Conservation (phyloP, 2,797 vertebrate species). For the Jordanella pulchra region DNA sequence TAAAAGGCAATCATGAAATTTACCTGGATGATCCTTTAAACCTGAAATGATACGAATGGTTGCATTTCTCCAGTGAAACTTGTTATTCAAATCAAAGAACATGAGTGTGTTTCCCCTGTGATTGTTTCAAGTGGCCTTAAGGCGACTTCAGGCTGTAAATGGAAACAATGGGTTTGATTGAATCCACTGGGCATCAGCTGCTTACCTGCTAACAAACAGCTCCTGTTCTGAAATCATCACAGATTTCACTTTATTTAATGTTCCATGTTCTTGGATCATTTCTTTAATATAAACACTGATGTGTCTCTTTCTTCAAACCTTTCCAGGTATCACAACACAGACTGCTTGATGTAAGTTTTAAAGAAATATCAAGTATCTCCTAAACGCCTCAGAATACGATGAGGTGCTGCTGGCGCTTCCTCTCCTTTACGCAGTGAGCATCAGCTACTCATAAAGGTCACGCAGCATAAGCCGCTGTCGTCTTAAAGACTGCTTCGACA, state of each 20-base stretch:
- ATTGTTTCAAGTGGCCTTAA: conserved; percentile 47
- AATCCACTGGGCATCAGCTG: conserved; percentile 13
- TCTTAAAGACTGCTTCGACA: conserved; percentile 40
- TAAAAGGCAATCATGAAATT: conserved; percentile 9
- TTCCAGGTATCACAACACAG: not conserved
- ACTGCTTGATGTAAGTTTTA: not conserved
- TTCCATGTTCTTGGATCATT: not conserved
- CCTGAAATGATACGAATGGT: conserved; percentile 30
- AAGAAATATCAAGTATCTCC: conserved; percentile 3
- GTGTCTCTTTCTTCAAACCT: not conserved
- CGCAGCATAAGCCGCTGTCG: conserved; percentile 43
- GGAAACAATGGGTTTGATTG: conserved; percentile 59
- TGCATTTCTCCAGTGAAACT: conserved; percentile 24
- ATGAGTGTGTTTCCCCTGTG: conserved; percentile 27
- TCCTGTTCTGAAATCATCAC: conserved; percentile 1
- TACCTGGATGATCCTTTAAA: conserved; percentile 20
- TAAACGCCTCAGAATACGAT: not conserved
- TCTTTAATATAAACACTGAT: not conserved
- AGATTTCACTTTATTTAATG: conserved; percentile 2
- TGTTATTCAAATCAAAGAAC: conserved; percentile 35
- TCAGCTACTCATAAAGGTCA: conserved; percentile 31
- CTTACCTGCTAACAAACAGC: conserved; percentile 14
- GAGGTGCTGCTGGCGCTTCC: conserved; percentile 6
- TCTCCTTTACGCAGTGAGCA: conserved; percentile 26
- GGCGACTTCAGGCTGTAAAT: conserved; percentile 36